These are phyloP conservation scores for Trissolcus basalis DNA, from an alignment of 1,140 invertebrate species.

Conservation along the genomic window DNA sequence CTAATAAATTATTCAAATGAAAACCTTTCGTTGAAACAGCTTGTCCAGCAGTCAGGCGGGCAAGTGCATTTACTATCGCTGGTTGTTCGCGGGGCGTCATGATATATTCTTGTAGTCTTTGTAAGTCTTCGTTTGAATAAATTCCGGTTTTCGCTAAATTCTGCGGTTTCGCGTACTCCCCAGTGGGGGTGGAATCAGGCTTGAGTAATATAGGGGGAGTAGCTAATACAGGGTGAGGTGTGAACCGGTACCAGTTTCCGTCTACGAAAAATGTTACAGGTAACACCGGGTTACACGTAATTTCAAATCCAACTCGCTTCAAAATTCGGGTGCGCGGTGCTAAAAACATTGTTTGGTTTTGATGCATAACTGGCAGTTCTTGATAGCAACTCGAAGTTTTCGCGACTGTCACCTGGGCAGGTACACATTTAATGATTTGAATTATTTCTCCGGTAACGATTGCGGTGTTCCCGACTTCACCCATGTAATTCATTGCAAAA, in stretches of 20 bases:
- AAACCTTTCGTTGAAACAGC: not conserved
- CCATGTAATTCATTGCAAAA: conserved; percentile 23
- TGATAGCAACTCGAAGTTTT: conserved; percentile 9
- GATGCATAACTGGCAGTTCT: conserved; percentile 13
- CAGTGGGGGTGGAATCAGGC: not conserved
- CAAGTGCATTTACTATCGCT: conserved; percentile 9
- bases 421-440: conserved; percentile 22
- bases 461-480: conserved; percentile 27
- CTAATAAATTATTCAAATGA: not conserved
- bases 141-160: conserved; percentile 4
- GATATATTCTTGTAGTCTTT: conserved; percentile 9
- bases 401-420: conserved; percentile 3
- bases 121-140: conserved; percentile 4
- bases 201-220: not conserved
- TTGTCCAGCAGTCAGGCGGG: not conserved
- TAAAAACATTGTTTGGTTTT: not conserved
- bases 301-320: conserved; percentile 4
- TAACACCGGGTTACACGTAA: conserved; percentile 10
- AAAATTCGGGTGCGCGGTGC: conserved; percentile 20
- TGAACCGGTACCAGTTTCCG: no score
- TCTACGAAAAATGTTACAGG: no score
- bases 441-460: conserved; percentile 25
- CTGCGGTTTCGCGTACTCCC: not conserved
- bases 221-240: not conserved
- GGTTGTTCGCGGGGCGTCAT: conserved; percentile 14